phyloP scores from a whole-genome alignment of 2,888 invertebrate species.

The Luffia ferchaultella region DNA sequence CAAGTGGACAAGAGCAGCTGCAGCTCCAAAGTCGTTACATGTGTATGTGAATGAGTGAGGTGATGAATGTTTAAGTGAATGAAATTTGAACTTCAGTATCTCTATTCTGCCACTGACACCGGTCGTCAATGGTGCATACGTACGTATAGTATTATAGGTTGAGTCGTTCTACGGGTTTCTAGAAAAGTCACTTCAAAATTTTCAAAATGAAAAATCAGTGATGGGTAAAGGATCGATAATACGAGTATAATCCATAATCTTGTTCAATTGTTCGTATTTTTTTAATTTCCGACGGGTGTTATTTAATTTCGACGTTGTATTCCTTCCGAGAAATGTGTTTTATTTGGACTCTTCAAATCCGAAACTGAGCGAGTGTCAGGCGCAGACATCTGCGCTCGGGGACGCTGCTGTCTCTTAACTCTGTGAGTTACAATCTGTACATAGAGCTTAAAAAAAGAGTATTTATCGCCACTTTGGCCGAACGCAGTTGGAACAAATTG shows the following conservation, averaged over 20 bases:
- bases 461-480: conserved; percentile 9
- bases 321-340: neutral
- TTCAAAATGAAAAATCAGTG: too few species aligned
- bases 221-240: too few species aligned
- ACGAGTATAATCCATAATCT: neutral
- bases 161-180: too few species aligned
- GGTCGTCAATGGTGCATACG: too few species aligned
- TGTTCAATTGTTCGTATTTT: neutral
- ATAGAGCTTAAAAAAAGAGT: conserved; percentile 5
- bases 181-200: too few species aligned
- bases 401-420: neutral
- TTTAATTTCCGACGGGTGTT: neutral
- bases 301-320: neutral
- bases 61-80: too few species aligned
- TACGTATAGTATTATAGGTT: too few species aligned
- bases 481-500: conserved; percentile 13
- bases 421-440: neutral
- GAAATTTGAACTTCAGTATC: too few species aligned
- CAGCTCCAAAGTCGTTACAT: too few species aligned
- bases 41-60: too few species aligned
- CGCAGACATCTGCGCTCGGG: neutral
- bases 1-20: too few species aligned
- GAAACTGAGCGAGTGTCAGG: neutral
- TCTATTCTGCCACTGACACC: too few species aligned
- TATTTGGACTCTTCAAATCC: neutral